Evolutionary conservation across 2,113 vertebrate genomes (phyloP), one percentile per base, ranked within the genome.

Genomic region (Chloroceryle aenea): DNA sequence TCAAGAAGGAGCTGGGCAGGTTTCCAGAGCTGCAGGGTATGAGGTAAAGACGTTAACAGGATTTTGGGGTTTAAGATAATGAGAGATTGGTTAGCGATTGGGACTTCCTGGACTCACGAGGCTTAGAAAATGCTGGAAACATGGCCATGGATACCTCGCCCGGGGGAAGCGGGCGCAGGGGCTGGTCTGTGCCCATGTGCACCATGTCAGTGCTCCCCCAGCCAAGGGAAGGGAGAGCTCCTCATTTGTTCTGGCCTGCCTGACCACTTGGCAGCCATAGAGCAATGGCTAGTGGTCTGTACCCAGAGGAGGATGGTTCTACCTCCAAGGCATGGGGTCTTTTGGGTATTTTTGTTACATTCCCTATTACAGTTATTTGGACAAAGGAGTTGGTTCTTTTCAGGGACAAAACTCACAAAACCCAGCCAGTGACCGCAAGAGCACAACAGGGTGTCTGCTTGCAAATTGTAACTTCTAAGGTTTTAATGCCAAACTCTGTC

Each of bases 11-110:
- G 71, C 78, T 12, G 63, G 95, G 89, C 87, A 73, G 17, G 20
- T 59, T 94, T 91, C 95, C 95, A 96, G 78, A 83, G 85, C 84
- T 93, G 88, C 42, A 84, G 76, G 43, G 80, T 78, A 93, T 91
- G 91, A 94, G 95, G 94, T 90, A 95, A 95, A 96, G 79, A 45
- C 79, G 95, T 94, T 95, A 92, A 77, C 79, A 2, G 76, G 90
- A 69, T 67, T 93, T 95, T 93, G 77, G 71, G 93, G 68, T 93
- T 91, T 96, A 95, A 94, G 89, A 94, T 94, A 96, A 91, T 90
- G 91, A 96, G 71, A 59, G 55, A 74, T 67, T 69, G 91, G 91
- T 72, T 91, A 85, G 84, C 4, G 25, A 61, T 5, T 82, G 86
- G 89, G 89, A 95, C 89, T 96, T 96, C 84, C 48, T 91, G 93